Evolutionary conservation across 53 echinoderm and acorn worm species (phyloP).

Genomic region (Holothuria leucospilota): DNA sequence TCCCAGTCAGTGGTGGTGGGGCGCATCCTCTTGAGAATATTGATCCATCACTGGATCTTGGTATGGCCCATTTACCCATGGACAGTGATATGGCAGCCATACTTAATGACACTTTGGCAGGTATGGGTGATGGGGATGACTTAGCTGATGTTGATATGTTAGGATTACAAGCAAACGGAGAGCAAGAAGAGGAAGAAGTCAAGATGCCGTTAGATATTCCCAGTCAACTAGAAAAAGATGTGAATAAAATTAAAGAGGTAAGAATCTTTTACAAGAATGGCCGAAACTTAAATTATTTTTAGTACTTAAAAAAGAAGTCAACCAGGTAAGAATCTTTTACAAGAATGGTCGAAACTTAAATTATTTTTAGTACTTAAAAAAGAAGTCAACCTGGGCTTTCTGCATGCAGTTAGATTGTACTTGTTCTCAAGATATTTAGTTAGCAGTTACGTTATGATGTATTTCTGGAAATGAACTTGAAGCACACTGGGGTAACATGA

Average conservation of each 20-base stretch:
- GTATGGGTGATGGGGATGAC: constrained; percentile 46
- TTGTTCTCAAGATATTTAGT: no score
- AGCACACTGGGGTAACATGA: no score
- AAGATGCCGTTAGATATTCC: constrained; percentile 75
- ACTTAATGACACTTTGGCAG: constrained; percentile 71
- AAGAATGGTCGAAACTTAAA: no score
- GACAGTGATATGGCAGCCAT: constrained; percentile 81
- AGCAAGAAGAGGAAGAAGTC: constrained; percentile 55
- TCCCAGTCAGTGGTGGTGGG: constrained; percentile 7
- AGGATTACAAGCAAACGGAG: constrained; percentile 42
- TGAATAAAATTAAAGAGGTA: constrained; percentile 95
- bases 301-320: no score
- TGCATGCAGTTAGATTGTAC: no score
- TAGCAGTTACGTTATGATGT: no score
- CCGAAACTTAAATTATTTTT: no score
- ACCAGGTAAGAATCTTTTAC: no score
- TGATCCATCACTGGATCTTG: constrained; percentile 81
- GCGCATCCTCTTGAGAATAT: constrained; percentile 48
- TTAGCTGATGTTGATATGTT: constrained; percentile 40
- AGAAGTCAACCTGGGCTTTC: no score
- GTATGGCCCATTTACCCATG: constrained; percentile 73
- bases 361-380: no score
- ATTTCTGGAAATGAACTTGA: no score
- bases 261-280: no score
- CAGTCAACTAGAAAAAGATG: constrained; percentile 57